Evolutionary conservation across 2,888 invertebrate genomes (phyloP).

Genomic region (Rotaria macrura): DNA sequence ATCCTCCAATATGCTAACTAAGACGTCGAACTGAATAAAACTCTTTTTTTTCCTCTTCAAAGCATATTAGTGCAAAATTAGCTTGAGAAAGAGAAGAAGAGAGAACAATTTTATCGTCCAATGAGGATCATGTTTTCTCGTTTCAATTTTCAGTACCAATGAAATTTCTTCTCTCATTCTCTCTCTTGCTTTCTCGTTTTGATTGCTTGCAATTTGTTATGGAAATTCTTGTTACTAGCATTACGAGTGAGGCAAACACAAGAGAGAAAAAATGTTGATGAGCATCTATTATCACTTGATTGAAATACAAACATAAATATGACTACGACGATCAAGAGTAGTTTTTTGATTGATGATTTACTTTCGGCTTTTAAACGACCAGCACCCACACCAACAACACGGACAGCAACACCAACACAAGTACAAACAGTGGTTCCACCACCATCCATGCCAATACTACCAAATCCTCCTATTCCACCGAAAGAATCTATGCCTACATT

Average conservation of each 20-base stretch:
- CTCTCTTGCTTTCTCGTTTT: no score
- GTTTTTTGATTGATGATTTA: slow-evolving; percentile 3
- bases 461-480: neutral
- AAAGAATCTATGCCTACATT: no score
- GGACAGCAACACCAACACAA: no score
- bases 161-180: neutral
- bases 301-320: slow-evolving; percentile 4
- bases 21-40: neutral
- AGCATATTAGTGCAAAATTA: neutral
- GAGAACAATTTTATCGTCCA: neutral
- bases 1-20: slow-evolving; percentile 7
- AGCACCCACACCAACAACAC: no score
- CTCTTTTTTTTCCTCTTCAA: neutral
- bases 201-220: slow-evolving; percentile 6
- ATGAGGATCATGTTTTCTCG: neutral
- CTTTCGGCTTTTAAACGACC: neutral
- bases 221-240: neutral
- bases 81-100: neutral
- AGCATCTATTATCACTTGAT: slow-evolving; percentile 15
- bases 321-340: neutral
- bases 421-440: neutral
- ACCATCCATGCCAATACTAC: neutral
- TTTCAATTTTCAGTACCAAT: neutral
- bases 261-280: slow-evolving; percentile 2
- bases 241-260: no score